Evolutionary conservation across 2,797 vertebrate genomes (phyloP).

Genomic region (Onychomys leucogaster): DNA sequence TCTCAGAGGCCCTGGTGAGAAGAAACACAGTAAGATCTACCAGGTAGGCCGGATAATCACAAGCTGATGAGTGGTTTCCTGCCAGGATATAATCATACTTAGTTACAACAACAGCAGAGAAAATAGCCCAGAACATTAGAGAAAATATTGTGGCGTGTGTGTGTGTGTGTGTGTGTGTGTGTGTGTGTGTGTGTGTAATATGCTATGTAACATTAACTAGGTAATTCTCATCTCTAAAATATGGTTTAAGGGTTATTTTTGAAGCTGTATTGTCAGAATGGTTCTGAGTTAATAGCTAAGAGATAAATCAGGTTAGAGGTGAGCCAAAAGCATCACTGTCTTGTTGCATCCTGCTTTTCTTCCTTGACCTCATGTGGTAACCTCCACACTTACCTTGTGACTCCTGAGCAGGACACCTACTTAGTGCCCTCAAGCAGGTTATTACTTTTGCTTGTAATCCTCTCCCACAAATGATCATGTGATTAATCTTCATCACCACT

Average conservation of each 20-base stretch:
- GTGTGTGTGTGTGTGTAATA: background rate
- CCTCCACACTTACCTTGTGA: background rate
- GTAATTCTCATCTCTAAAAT: background rate
- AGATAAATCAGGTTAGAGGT: background rate
- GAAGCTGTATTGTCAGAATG: background rate
- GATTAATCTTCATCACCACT: background rate
- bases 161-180: background rate
- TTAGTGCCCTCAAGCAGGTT: background rate
- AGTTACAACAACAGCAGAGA: background rate
- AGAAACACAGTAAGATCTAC: background rate
- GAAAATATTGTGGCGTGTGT: background rate
- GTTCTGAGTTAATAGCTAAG: background rate
- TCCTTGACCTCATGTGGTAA: background rate
- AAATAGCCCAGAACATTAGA: background rate
- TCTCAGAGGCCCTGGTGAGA: background rate
- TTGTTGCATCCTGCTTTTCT: background rate
- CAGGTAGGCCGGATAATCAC: background rate
- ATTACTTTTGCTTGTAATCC: background rate
- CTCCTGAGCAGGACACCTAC: background rate
- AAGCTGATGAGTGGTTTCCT: background rate
- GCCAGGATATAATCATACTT: background rate
- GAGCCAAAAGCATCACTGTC: background rate
- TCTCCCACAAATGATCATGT: background rate
- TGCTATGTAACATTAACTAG: background rate
- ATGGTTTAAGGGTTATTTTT: background rate